Base-by-base conservation (phyloP, 2,113 vertebrate species). In the Cottus gobio region DNA sequence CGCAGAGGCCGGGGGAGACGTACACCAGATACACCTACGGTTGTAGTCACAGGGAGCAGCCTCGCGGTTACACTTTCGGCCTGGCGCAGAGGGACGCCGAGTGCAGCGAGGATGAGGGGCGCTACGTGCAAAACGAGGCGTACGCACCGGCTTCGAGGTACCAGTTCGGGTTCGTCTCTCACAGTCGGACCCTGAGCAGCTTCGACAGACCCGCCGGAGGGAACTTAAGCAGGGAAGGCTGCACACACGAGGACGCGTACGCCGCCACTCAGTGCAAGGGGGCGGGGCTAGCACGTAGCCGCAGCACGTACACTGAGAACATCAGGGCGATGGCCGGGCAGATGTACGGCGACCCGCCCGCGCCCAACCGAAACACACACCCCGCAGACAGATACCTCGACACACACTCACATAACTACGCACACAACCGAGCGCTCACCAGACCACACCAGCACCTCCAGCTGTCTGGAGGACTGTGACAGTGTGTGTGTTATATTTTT, bases 291-390 rank as follows among this genome's bases (percentile, higher is more conserved):
- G 0, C 44, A 0, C 78, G 72, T 42, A 81, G 85, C 44, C 83
- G 34, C 22, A 57, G 11, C 62, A 48, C 39, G 1, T 94, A 94
- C 86, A 0, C 88, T 0, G 86, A 91, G 7, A 76, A 91, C 84
- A 93, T 94, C 66, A n/a, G 93, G 42, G 90, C 90, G 0, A 91
- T 86, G 90, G 91, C 93, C 0, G 91, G 88, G 16, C 89, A 90
- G 77, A 94, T 94, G 93, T 94, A 93, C 52, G 88, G 87, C 7
- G 81, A 87, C 22, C 76, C 91, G 0, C 84, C 61, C 18, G 0
- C 52, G 1, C 90, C 0, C 2, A 65, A 75, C 69, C 77, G 64
- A 0, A 60, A 70, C 69, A 0, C 65, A 50, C 76, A 60, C 66
- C 34, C 69, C 16, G 16, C 60, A 4, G 68, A 80, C 44, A 2